Conservation (phyloP, 2,888 invertebrate species). For the Xestia ashworthii region DNA sequence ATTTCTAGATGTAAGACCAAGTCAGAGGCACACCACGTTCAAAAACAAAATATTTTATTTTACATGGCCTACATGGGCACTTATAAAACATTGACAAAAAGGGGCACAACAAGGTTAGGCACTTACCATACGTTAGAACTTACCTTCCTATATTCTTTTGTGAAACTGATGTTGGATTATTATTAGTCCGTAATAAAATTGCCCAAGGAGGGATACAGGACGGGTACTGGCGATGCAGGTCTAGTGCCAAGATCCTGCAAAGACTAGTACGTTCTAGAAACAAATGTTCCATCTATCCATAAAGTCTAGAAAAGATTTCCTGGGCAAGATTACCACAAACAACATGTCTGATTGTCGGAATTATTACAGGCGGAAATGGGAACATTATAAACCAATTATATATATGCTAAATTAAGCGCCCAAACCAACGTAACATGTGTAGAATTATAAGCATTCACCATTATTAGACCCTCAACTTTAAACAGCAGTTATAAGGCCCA, state of each 20-base stretch:
- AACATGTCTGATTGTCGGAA: background rate
- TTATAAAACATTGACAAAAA: too few relatives aligned
- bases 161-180: background rate
- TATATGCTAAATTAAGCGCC: background rate
- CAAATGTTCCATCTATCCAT: background rate
- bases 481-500: slow-evolving; percentile 1
- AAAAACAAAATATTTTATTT: too few relatives aligned
- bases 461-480: slow-evolving; percentile 10
- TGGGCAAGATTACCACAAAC: background rate
- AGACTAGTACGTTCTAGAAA: background rate
- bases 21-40: too few relatives aligned
- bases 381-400: background rate
- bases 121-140: too few relatives aligned
- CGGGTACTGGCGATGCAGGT: background rate
- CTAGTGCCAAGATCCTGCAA: background rate
- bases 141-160: background rate
- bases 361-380: background rate
- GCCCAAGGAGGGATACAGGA: too few relatives aligned
- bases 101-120: too few relatives aligned
- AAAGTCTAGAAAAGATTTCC: background rate
- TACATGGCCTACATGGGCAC: too few relatives aligned
- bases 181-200: too few relatives aligned
- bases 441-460: background rate
- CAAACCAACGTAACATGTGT: slow-evolving; percentile 11
- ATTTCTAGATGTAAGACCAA: too few relatives aligned